Base-by-base conservation (phyloP, 2,113 vertebrate genomes). In the Sebastes schlegelii region DNA sequence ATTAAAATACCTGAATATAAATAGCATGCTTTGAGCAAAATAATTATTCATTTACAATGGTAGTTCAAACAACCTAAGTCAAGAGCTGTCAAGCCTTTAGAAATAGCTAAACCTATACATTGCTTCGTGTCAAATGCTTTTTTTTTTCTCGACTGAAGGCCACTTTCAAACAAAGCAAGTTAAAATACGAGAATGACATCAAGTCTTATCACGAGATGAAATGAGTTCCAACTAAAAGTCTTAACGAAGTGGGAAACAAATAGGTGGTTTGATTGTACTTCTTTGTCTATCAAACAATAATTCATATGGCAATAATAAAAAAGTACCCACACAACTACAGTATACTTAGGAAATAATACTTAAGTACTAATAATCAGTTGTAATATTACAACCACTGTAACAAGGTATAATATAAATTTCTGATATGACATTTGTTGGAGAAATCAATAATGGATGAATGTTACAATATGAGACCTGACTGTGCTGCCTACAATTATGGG, bases 1-100 rank as follows among this genome's bases (percentile, higher is more conserved):
- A 92, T 87, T 91, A 92, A 93, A 93, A 92, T 92, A 93, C 85
- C 83, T 93, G 83, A 93, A 92, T 94, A 91, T 88, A 94, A 94
- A 94, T 89, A 89, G 84, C 92, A 93, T 93, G 93, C 92, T 91
- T 93, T 93, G 74, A 86, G 89, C 90, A 92, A 94, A 95, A 95
- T 92, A 93, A 92, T 74, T 91, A 51, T 87, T 89, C 62, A 87
- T 94, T 92, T 94, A 91, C 85, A 93, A 83, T 85, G 75, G 74
- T 89, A 84, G 66, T 86, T 91, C 70, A 89, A 85, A 87, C 66
- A 91, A 87, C 63, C 75, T 74, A 84, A 78, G 83, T 91, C 72
- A 82, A 91, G 62, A 92, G 79, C 88, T 89, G 62, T 92, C 81
- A 86, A 89, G 87, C 80, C 69, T 91, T 89, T 91, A 89, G 70